Conservation (phyloP, 2,797 vertebrate species). For the Emydoidea blandingii region DNA sequence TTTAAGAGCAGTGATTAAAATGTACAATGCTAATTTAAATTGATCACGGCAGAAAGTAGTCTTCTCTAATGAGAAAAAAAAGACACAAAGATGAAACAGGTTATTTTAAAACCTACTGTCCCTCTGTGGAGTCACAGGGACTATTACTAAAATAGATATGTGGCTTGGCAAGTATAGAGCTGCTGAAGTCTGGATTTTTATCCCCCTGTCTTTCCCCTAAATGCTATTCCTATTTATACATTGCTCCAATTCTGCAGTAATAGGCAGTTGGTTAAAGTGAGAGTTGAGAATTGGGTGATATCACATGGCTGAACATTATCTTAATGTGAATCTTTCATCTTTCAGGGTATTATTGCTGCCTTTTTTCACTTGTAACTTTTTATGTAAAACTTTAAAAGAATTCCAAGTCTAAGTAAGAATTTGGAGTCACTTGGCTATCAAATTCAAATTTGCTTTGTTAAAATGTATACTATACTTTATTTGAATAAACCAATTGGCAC, state of each 20-base stretch:
- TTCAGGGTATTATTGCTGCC: not conserved
- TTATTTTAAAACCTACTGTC: not conserved
- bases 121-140: not conserved
- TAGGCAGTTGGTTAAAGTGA: not conserved
- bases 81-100: not conserved
- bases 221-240: not conserved
- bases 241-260: not conserved
- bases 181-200: not conserved
- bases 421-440: not conserved
- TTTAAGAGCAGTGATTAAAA: not conserved
- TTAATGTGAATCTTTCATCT: not conserved
- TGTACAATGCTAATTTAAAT: not conserved
- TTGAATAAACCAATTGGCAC: not conserved
- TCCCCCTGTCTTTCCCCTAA: not conserved
- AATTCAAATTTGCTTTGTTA: not conserved
- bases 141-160: not conserved
- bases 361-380: not conserved
- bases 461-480: constrained; percentile 18
- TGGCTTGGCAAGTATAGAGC: not conserved
- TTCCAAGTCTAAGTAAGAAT: not conserved
- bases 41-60: not conserved
- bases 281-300: not conserved
- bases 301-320: not conserved
- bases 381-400: not conserved
- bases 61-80: too few relatives aligned